Base-by-base conservation (phyloP, 2,113 vertebrate species). In the Misgurnus mizolepis region DNA sequence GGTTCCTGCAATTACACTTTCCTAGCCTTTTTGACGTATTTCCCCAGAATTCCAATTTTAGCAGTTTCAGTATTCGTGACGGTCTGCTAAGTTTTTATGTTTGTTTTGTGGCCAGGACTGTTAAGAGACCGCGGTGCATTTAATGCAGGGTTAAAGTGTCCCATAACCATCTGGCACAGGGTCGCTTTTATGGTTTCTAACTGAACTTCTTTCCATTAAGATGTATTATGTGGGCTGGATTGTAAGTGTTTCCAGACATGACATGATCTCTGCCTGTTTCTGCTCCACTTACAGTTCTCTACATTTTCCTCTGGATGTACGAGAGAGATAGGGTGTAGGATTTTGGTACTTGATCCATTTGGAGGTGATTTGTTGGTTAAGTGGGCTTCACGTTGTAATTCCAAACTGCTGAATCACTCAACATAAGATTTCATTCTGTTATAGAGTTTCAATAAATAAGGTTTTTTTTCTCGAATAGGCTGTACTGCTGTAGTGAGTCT, bases 141-240 rank as follows among this genome's bases (percentile, higher is more conserved):
- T 70, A 70, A 70, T 70, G 39, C 11, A 55, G 53, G 50, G 69
- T 58, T 72, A 72, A 15, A 41, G 9, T 56, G 50, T 72, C 40
- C 50, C 69, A 41, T 11, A 56, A 41, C 69, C 69, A 72, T 56
- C 69, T 71, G 27, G 27, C 27, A 34, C 27, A 34, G 27, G 27
- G 27, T 40, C 39, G 34, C 50, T 55, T 71, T 71, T 8, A 56
- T 9, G 53, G 39, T 58, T 58, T 58, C 2, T 17, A 11, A 34
- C 55, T 34, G 49, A 27, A n/a, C 27, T 71, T 71, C 9, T 56
- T 71, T 71, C 50, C 34, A 71, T 55, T 56, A 58, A n/a, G 55
- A 7, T 56, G 17, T 22, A 43, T 67, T 27, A 70, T 70, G 27
- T 9, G 55, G 14, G 67, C 6, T 72, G 17, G 9, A 72, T 41